Evolutionary conservation across 2,113 vertebrate species (phyloP).

Genomic region (Pteruthius melanotis): DNA sequence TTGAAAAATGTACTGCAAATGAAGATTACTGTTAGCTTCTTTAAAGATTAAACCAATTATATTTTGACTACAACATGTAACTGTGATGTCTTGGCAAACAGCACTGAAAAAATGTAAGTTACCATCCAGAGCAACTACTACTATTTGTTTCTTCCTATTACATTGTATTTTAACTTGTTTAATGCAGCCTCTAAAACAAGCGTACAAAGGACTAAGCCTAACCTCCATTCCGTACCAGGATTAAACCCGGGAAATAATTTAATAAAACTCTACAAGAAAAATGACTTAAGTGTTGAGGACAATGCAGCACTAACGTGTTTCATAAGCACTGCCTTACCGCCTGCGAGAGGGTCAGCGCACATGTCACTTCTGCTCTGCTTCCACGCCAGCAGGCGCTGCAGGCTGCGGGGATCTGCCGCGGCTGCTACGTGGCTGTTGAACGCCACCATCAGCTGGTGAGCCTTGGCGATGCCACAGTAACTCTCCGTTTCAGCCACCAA

Average conservation of each 20-base stretch:
- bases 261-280: constrained; percentile 50
- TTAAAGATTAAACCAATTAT: not conserved
- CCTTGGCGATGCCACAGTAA: constrained; percentile 70
- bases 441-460: constrained; percentile 70
- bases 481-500: constrained; percentile 75
- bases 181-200: not conserved
- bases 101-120: not conserved
- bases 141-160: not conserved
- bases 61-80: not conserved
- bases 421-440: constrained; percentile 58
- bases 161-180: not conserved
- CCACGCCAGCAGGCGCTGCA: constrained; percentile 70
- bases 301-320: constrained; percentile 54
- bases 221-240: not conserved
- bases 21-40: not conserved
- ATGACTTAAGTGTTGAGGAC: constrained; percentile 30
- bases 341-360: constrained; percentile 63
- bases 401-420: constrained; percentile 54
- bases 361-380: constrained; percentile 74
- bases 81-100: not conserved
- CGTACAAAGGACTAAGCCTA: not conserved
- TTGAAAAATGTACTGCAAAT: not conserved
- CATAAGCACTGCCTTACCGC: constrained; percentile 70
- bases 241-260: constrained; percentile 22
- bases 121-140: not conserved